A percentile compares a stretch with the other conserved stretches of the same genome.
phyloP scores from a whole-genome alignment of 2,113 vertebrate species.

The Gallinago media region DNA sequence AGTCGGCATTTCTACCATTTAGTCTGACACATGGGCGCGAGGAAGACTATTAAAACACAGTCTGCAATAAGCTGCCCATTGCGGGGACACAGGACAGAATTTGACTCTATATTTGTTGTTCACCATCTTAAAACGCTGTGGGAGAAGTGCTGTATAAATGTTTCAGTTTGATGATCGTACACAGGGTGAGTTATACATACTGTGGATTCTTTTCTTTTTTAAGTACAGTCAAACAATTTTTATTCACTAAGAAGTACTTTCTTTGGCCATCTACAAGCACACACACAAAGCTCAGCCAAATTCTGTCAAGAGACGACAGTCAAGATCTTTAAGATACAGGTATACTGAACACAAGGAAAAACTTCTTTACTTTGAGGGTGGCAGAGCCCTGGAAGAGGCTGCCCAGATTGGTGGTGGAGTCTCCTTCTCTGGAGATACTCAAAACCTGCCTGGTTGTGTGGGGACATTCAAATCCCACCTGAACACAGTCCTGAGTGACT shows the following conservation, averaged over 20 bases:
- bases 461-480: neutral
- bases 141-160: neutral
- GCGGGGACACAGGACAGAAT: neutral
- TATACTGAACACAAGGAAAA: neutral
- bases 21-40: neutral
- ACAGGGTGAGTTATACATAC: neutral
- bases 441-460: neutral
- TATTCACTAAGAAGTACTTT: neutral
- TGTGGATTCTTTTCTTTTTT: neutral
- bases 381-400: neutral
- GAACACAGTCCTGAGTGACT: neutral
- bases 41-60: constrained; percentile 1
- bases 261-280: neutral
- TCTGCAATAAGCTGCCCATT: neutral
- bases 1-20: constrained; percentile 31
- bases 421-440: neutral
- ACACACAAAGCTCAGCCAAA: neutral
- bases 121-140: neutral
- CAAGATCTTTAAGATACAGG: neutral
- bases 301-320: neutral
- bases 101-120: neutral
- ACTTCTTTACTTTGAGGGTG: neutral
- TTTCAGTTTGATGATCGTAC: neutral
- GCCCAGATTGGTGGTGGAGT: neutral
- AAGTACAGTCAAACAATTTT: neutral